Percentiles rank a stretch among this genome's conserved stretches.
These are phyloP conservation scores for Sussaba pulchella DNA, from an alignment of 2,888 invertebrate genomes.

Conservation along the genomic window DNA sequence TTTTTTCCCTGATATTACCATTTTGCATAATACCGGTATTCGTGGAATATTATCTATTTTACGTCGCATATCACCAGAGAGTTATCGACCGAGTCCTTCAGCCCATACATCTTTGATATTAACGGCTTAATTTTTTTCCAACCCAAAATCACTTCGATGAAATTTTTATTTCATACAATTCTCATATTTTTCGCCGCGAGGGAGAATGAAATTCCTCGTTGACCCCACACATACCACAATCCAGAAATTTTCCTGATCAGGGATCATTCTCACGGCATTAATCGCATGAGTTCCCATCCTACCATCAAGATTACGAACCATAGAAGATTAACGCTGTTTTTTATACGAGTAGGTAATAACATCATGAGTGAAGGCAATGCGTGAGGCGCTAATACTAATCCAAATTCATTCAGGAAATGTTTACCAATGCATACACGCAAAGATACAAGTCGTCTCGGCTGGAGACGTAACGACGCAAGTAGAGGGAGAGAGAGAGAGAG, in stretches of 20 bases:
- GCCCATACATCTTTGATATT: too few relatives aligned
- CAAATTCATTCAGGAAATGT: constrained; percentile 63
- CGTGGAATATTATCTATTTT: too few relatives aligned
- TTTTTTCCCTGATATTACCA: too few relatives aligned
- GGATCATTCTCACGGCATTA: constrained; percentile 41
- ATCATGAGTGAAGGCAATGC: constrained; percentile 41
- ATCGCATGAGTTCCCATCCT: constrained; percentile 47
- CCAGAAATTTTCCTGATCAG: constrained; percentile 21
- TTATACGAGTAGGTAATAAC: constrained; percentile 45
- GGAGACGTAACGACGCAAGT: too few relatives aligned
- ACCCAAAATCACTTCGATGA: neutral
- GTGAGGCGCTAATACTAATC: constrained; percentile 51
- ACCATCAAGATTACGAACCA: too few relatives aligned
- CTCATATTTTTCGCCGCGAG: neutral
- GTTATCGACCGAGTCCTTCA: too few relatives aligned
- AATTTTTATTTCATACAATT: neutral
- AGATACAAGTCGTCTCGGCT: constrained; percentile 26
- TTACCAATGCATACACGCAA: constrained; percentile 57
- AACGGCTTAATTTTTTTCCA: too few relatives aligned
- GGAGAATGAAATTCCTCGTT: neutral
- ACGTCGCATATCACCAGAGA: too few relatives aligned
- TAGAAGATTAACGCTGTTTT: constrained; percentile 21
- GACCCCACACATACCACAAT: constrained; percentile 1
- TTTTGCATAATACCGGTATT: too few relatives aligned
- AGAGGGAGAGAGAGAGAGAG: constrained; percentile 30